Evolutionary conservation across 2,113 vertebrate genomes (phyloP).

Genomic region (Carlito syrichta): DNA sequence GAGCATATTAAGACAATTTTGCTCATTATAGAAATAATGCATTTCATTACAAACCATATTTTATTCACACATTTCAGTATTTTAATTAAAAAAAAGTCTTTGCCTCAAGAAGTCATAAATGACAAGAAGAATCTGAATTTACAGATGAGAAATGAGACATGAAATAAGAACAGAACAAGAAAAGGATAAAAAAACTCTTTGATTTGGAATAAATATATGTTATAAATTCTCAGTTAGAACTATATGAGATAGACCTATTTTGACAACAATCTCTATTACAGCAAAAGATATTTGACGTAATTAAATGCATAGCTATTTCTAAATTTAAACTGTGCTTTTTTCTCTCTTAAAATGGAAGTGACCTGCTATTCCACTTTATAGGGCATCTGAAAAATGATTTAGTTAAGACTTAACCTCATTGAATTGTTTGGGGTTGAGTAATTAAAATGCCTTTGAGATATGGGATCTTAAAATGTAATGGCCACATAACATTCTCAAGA

Average conservation of each 20-base stretch:
- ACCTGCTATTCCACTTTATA: neutral
- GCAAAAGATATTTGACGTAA: neutral
- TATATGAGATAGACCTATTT: neutral
- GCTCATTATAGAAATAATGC: neutral
- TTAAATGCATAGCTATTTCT: neutral
- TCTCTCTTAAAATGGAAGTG: neutral
- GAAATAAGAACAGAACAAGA: neutral
- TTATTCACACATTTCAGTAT: neutral
- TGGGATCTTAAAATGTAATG: slow-evolving; percentile 19
- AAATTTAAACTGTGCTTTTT: neutral
- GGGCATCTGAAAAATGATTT: slow-evolving; percentile 8
- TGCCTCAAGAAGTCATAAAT: neutral
- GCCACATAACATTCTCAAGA: neutral
- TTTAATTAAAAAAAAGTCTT: neutral
- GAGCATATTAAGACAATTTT: neutral
- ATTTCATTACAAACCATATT: neutral
- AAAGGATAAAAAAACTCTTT: neutral
- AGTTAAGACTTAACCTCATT: neutral
- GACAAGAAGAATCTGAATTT: neutral
- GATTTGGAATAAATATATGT: neutral
- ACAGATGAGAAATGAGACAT: neutral
- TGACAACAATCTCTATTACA: neutral
- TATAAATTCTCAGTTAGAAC: neutral
- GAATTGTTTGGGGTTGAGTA: slow-evolving; percentile 11
- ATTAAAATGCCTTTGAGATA: slow-evolving; percentile 46